phyloP scores from a whole-genome alignment of 1,140 invertebrate species.

The Homalodisca vitripennis region DNA sequence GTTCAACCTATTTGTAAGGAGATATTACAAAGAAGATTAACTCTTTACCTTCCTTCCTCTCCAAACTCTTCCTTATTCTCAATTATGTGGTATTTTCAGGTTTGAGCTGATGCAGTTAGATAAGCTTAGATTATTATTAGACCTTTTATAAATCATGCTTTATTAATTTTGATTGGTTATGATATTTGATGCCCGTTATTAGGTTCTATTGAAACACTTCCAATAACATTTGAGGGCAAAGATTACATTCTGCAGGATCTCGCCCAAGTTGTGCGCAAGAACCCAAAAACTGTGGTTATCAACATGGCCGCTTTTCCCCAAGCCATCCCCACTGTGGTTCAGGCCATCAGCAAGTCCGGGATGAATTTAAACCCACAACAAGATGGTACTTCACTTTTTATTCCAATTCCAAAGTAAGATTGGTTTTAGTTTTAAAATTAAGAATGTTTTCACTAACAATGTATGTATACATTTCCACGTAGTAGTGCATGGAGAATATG shows the following conservation, averaged over 20 bases:
- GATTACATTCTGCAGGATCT: constrained; percentile 84
- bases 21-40: too few species aligned
- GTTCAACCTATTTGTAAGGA: too few species aligned
- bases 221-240: constrained; percentile 74
- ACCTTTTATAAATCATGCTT: background rate
- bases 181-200: constrained; percentile 41
- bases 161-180: background rate
- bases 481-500: background rate
- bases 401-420: constrained; percentile 83
- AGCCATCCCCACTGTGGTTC: constrained; percentile 73
- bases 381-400: constrained; percentile 85
- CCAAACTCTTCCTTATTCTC: background rate
- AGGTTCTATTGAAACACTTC: constrained; percentile 75
- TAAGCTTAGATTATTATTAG: background rate
- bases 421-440: constrained; percentile 23
- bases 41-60: too few species aligned
- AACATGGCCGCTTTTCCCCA: constrained; percentile 83
- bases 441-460: background rate
- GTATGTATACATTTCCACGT: constrained; percentile 16
- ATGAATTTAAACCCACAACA: constrained; percentile 94
- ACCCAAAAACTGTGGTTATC: constrained; percentile 80
- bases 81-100: too few species aligned
- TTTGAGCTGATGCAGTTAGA: too few species aligned
- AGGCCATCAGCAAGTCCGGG: constrained; percentile 73
- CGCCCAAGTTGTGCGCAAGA: constrained; percentile 84